Evolutionary conservation across 2,797 vertebrate species (phyloP).

Genomic region (Scolopax bukidnonensis): DNA sequence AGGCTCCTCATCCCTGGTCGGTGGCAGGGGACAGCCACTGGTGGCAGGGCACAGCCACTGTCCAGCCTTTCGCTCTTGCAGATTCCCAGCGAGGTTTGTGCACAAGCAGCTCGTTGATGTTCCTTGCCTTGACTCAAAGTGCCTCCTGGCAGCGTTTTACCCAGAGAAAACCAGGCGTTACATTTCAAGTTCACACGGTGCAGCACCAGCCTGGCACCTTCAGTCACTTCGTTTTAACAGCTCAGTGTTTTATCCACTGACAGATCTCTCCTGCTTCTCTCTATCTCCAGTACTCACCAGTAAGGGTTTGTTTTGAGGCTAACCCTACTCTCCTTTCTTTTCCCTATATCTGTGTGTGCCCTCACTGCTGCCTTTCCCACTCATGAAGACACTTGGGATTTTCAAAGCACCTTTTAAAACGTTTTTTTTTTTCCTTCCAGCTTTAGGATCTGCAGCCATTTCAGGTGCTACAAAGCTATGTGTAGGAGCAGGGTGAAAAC

Average conservation of each 20-base stretch:
- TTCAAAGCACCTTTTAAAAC: not conserved
- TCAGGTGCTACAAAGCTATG: not conserved
- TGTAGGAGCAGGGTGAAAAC: not conserved
- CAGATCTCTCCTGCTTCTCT: not conserved
- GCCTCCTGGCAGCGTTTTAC: not conserved
- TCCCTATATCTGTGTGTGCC: fast-evolving
- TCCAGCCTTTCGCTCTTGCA: not conserved
- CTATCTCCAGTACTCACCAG: not conserved
- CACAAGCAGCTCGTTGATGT: not conserved
- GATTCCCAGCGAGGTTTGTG: not conserved
- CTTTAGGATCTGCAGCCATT: not conserved
- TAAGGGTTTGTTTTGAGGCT: not conserved
- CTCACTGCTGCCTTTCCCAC: not conserved
- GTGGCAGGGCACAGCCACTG: not conserved
- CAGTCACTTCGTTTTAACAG: not conserved
- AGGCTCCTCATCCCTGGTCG: not conserved
- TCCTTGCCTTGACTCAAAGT: not conserved
- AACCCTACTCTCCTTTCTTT: not conserved
- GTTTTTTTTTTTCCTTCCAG: not conserved
- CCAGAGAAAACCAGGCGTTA: not conserved
- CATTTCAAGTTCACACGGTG: not conserved
- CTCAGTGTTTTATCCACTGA: not conserved
- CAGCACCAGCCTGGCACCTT: not conserved
- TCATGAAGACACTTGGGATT: not conserved
- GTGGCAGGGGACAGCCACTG: not conserved